phyloP scores from a whole-genome alignment of 2,888 invertebrate genomes.

The Coleophora deauratella region DNA sequence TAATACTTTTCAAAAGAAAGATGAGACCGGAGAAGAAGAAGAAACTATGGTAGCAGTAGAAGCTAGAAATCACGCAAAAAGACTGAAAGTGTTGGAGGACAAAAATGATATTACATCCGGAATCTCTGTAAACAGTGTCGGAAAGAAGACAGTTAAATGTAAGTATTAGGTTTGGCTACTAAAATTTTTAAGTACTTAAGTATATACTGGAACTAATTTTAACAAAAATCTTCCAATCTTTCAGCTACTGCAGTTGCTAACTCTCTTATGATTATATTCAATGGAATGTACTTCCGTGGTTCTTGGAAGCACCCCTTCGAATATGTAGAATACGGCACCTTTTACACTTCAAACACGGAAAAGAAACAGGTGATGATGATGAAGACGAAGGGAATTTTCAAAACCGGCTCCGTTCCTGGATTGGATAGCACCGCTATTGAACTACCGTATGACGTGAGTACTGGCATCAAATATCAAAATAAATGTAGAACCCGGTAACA shows the following conservation, averaged over 20 bases:
- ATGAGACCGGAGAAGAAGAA: constrained; percentile 62
- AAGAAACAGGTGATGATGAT: constrained; percentile 79
- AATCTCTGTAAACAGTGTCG: constrained; percentile 76
- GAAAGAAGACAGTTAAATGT: constrained; percentile 61
- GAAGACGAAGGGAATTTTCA: constrained; percentile 76
- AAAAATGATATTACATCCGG: constrained; percentile 73
- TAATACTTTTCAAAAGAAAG: constrained; percentile 65
- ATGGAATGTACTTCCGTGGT: constrained; percentile 86
- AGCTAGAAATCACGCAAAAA: constrained; percentile 64
- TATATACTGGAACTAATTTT: neutral
- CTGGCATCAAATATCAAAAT: neutral
- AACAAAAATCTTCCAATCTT: constrained; percentile 12
- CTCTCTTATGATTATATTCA: constrained; percentile 80
- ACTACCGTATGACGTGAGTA: constrained; percentile 82
- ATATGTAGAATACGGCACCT: constrained; percentile 68
- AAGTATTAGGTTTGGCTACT: constrained; percentile 19
- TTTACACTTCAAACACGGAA: constrained; percentile 75
- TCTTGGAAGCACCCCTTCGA: constrained; percentile 82
- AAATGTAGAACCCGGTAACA: too few relatives aligned
- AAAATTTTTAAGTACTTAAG: neutral
- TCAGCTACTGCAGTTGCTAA: constrained; percentile 49
- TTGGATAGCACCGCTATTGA: constrained; percentile 80
- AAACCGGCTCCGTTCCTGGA: constrained; percentile 74
- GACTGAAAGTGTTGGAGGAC: constrained; percentile 46
- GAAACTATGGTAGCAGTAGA: constrained; percentile 77